Base-by-base conservation (phyloP, 2,797 vertebrate genomes). In the Semaprochilodus insignis region DNA sequence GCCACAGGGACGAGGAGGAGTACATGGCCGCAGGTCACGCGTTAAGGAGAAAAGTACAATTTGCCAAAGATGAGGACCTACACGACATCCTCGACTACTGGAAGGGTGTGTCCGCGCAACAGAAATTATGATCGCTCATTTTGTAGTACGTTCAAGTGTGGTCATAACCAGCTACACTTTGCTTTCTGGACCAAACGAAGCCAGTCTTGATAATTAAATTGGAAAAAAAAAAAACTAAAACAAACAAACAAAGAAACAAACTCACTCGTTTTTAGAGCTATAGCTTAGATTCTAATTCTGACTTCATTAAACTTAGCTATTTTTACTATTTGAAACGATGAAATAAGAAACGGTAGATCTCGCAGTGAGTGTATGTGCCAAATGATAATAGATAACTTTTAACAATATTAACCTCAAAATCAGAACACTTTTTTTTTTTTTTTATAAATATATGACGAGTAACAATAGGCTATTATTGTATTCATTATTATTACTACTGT, bases 51-150 rank as follows among this genome's bases (percentile, higher is more conserved):
- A 99, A 99, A 94, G 98, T 99, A 89, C 98, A 99, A 95, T 98
- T 99, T 87, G 98, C 98, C 93, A 98, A 97, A 93, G 97, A 99
- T 11, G 98, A 99, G 93, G 98, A 99, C 92, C 97, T 99, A 77
- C 98, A 99, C 0, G 98, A 99, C 94, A 99, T 99, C 93, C 94
- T 99, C 93, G 98, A 99, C 96, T 99, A 99, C 93, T 99, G 98
- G 98, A 99, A 99, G 91, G 98, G 98, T 0, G 98, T 99, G 82
- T 99, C 98, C 0, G 98, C 98, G 85, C 98, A 99, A 95, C 97
- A 99, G 94, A 99, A 99, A 94, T 96, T 96, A 92, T 99, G 96
- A 99, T 91, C 91, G 52, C 70, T 67, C 19, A 54, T 88, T 86
- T 82, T 85, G 51, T 80, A 82, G 73, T 17, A 34, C n/a, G 74